These are phyloP conservation scores for Mormyrus proboscirostris DNA, from an alignment of 2,797 vertebrate genomes.

Conservation along the genomic window DNA sequence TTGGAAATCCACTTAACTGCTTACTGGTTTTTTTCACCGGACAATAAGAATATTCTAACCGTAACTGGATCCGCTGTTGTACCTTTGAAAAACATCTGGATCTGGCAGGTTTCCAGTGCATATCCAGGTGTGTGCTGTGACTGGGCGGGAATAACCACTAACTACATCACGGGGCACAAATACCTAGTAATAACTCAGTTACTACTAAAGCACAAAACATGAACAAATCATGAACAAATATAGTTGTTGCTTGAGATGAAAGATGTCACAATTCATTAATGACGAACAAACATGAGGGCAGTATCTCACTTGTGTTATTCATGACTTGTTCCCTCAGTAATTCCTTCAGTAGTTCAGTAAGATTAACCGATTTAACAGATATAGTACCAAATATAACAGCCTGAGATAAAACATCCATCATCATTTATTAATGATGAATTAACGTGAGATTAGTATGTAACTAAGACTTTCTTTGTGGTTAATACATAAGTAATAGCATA, in stretches of 20 bases:
- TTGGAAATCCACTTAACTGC: not conserved
- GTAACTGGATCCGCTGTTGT: not conserved
- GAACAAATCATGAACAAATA: not conserved
- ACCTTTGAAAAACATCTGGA: not conserved
- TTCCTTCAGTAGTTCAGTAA: not conserved
- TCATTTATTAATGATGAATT: not conserved
- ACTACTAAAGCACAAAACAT: not conserved
- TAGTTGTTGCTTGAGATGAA: not conserved
- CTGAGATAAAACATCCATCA: not conserved
- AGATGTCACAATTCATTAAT: not conserved
- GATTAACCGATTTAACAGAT: not conserved
- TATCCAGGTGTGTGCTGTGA: not conserved
- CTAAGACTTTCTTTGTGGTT: not conserved
- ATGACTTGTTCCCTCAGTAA: not conserved
- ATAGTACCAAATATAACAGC: not conserved
- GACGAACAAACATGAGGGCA: not conserved
- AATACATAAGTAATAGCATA: not conserved
- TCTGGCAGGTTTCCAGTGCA: not conserved
- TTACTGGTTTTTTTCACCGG: not conserved
- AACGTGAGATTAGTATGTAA: not conserved
- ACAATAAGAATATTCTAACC: not conserved
- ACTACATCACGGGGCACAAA: not conserved
- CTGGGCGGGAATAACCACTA: not conserved
- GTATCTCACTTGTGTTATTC: not conserved
- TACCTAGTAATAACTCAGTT: not conserved